These are phyloP conservation scores for Himalopsyche phryganea DNA, from an alignment of 1,140 invertebrate genomes.

Conservation along the genomic window DNA sequence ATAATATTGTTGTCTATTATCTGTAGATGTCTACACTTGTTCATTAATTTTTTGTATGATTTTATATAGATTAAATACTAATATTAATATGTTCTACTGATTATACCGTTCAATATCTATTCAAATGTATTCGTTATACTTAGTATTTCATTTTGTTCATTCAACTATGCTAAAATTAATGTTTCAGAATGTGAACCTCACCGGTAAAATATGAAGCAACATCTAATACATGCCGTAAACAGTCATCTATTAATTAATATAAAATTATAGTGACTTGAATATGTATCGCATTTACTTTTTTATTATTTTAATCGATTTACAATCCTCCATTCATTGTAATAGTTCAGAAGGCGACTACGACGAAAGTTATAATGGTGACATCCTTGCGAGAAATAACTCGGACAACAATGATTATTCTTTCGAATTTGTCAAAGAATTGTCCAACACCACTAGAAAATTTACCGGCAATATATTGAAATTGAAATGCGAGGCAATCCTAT, in stretches of 20 bases:
- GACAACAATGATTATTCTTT: constrained; percentile 9
- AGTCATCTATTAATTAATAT: too few species aligned
- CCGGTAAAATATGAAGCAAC: neutral
- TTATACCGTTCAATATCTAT: too few species aligned
- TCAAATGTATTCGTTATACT: too few species aligned
- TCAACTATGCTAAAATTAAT: neutral
- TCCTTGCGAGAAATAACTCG: neutral
- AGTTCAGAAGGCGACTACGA: constrained; percentile 10
- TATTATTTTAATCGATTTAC: constrained; percentile 7
- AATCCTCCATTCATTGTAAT: constrained; percentile 7
- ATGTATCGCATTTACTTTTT: constrained; percentile 5
- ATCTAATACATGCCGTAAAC: too few species aligned
- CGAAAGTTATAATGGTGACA: constrained; percentile 6
- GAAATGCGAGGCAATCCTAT: constrained; percentile 15
- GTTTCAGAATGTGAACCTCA: neutral
- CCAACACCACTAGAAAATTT: constrained; percentile 9
- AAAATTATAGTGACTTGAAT: too few species aligned
- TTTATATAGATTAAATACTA: neutral
- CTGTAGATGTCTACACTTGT: neutral
- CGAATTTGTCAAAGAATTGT: constrained; percentile 7
- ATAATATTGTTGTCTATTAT: constrained; percentile 10
- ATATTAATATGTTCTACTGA: too few species aligned
- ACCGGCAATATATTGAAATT: constrained; percentile 7
- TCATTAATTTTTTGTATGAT: neutral
- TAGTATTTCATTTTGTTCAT: too few species aligned